These are phyloP conservation scores for Drosophila cyrtoloma DNA, from an alignment of 2,888 invertebrate genomes.

Conservation along the genomic window DNA sequence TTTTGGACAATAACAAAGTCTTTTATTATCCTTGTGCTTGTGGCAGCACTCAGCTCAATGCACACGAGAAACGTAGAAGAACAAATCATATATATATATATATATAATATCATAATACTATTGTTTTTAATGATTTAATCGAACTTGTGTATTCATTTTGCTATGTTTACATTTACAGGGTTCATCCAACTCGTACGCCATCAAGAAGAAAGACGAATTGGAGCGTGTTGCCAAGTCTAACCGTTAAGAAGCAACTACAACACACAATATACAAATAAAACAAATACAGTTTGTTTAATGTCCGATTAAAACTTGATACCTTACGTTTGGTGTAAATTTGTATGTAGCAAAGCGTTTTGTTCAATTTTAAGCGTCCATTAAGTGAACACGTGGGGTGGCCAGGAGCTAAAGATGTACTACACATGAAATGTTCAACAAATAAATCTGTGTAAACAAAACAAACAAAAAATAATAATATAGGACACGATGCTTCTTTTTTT, in stretches of 20 bases:
- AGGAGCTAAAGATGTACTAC: conserved; percentile 40
- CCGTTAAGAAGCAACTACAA: conserved; percentile 90
- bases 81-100: conserved; percentile 47
- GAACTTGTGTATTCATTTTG: conserved; percentile 7
- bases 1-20: conserved; percentile 79
- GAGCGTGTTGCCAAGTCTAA: conserved; percentile 99
- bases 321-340: conserved; percentile 58
- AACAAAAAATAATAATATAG: conserved; percentile 42
- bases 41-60: conserved; percentile 50
- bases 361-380: conserved; percentile 57
- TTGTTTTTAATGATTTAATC: background rate
- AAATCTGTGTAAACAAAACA: conserved; percentile 49
- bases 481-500: conserved; percentile 51
- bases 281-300: conserved; percentile 60
- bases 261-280: conserved; percentile 53
- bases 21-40: conserved; percentile 83
- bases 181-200: conserved; percentile 99
- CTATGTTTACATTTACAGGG: conserved; percentile 87
- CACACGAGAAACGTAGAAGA: conserved; percentile 83
- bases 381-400: conserved; percentile 40
- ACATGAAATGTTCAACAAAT: conserved; percentile 48
- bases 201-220: conserved; percentile 99
- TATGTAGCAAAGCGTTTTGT: conserved; percentile 53
- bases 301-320: conserved; percentile 61
- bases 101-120: background rate